Evolutionary conservation across 2,797 vertebrate species (phyloP), one percentile per base, ranked within the genome.

Genomic region (Muscicapa comitata): DNA sequence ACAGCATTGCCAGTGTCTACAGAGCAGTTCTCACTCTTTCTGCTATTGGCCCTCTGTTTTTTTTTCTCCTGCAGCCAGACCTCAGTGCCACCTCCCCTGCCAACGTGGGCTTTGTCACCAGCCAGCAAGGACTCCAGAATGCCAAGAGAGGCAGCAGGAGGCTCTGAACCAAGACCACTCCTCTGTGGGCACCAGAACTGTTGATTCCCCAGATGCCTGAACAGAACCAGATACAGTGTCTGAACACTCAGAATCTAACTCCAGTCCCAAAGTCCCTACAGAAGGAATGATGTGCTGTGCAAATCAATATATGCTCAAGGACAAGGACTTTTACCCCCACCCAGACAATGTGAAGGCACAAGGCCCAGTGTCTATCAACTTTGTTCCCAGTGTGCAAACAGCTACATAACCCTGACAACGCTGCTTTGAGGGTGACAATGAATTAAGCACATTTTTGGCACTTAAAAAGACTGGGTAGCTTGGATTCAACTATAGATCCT

Each of bases 381-480:
- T 9, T 6, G 33, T 3, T 86, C 42, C n/a, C 90, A 40, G 61
- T 5, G 37, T 58, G 57, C 75, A 71, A 82, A 76, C 88, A 74
- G 48, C 77, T 50, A 75, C 23, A 51, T 53, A 88, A 68, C 86
- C 79, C 82, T 33, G 59, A 75, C 77, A 95, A 89, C 45, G 14
- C 31, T 48, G 47, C 24, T 90, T 57, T 40, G 54, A 83, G 45
- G 59, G 45, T 37, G 57, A 80, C 63, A 85, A 82, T 61, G 61
- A 89, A 95, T 82, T 71, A 63, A 95, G 35, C 11, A 63, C 61
- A 54, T 85, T 92, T 85, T 86, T 96, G 87, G 78, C 87, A 88
- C 37, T 70, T 86, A 72, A 58, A 55, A 86, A 81, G 59, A 54
- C 7, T 54, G 48, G 54, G 50, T 54, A 77, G n/a, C 57, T 82